Conservation (phyloP, 2,113 vertebrate species). For the Paradisaea rubra region DNA sequence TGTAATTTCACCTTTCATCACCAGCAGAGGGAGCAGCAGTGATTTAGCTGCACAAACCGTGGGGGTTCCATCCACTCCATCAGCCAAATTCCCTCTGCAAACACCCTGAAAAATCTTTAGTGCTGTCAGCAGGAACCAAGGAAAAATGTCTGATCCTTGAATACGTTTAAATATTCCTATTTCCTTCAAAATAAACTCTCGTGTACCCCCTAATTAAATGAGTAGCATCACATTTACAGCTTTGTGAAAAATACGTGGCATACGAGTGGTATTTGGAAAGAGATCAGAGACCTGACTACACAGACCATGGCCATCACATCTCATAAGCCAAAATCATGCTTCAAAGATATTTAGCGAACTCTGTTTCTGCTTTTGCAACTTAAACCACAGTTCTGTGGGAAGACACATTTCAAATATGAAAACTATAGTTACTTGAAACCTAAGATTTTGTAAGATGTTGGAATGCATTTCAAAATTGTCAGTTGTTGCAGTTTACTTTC, state of each 20-base stretch:
- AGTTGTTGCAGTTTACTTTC: not conserved
- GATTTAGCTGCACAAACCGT: not conserved
- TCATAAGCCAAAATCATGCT: not conserved
- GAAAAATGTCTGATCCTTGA: not conserved
- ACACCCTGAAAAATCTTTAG: not conserved
- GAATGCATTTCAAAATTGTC: not conserved
- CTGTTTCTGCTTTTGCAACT: not conserved
- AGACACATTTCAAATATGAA: not conserved
- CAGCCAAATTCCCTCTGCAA: not conserved
- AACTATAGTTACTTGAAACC: not conserved
- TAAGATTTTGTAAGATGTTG: not conserved
- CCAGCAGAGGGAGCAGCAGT: slow-evolving; percentile 76
- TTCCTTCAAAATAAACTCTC: not conserved
- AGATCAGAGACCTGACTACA: not conserved
- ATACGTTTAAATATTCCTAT: not conserved
- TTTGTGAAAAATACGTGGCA: not conserved
- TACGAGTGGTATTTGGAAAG: not conserved
- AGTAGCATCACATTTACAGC: not conserved
- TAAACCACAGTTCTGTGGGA: not conserved
- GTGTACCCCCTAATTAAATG: not conserved
- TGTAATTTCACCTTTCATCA: slow-evolving; percentile 9
- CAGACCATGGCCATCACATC: not conserved
- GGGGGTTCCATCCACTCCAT: not conserved
- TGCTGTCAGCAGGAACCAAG: not conserved
- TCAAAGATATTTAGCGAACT: not conserved